Percentiles rank a stretch among this genome's conserved stretches.
phyloP scores from a whole-genome alignment of 2,888 invertebrate species.

The Peribatodes rhomboidaria region DNA sequence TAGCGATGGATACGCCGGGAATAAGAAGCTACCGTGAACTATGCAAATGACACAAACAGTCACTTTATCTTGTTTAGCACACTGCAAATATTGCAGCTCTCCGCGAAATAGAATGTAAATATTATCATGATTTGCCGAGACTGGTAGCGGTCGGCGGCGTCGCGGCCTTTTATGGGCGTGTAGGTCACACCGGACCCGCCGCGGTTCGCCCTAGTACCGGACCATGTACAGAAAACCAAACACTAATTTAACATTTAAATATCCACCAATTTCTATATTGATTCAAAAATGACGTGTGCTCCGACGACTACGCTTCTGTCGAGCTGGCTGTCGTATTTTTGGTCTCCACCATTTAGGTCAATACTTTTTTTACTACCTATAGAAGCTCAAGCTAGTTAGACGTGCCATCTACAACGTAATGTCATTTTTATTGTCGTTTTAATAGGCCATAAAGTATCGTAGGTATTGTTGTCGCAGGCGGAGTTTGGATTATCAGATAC shows the following conservation, averaged over 20 bases:
- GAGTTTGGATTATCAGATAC: background rate
- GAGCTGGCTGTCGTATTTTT: background rate
- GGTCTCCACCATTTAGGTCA: background rate
- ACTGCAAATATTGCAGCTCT: conserved; percentile 60
- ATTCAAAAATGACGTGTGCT: conserved; percentile 36
- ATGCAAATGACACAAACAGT: conserved; percentile 30
- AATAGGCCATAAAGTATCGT: no score
- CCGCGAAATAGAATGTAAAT: conserved; percentile 69
- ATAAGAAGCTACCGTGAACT: conserved; percentile 17
- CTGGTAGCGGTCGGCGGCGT: conserved; percentile 67
- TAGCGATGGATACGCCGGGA: background rate
- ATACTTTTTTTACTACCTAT: background rate
- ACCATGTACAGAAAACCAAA: conserved; percentile 63
- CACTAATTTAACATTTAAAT: conserved; percentile 50
- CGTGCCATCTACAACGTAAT: background rate
- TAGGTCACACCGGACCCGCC: conserved; percentile 64
- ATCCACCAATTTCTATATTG: conserved; percentile 41
- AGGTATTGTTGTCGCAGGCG: background rate
- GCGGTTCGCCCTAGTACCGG: conserved; percentile 58
- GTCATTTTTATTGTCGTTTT: background rate
- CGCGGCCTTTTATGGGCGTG: conserved; percentile 73
- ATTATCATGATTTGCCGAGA: conserved; percentile 71
- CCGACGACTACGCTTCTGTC: conserved; percentile 8
- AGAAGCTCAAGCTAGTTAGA: background rate
- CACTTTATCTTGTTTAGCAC: conserved; percentile 40